A percentile compares a stretch with the other conserved stretches of the same genome.
Conservation (phyloP, 2,797 vertebrate species). For the Somateria mollissima region DNA sequence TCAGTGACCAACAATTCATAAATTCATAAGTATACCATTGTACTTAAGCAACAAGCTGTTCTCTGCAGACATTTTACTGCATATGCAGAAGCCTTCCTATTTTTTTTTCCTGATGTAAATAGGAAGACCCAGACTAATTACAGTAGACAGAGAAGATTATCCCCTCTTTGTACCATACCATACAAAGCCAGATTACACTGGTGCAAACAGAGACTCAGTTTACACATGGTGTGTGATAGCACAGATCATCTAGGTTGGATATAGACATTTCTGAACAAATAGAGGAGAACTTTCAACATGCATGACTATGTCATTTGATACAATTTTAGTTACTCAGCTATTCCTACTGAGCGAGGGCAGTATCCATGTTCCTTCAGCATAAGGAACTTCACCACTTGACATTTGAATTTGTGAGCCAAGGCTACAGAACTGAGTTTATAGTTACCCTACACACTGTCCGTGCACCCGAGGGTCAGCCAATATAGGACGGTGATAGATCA, state of each 20-base stretch:
- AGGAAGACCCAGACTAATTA: background rate
- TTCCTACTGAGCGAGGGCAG: background rate
- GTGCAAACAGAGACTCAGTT: background rate
- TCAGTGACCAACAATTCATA: background rate
- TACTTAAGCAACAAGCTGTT: background rate
- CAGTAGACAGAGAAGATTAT: background rate
- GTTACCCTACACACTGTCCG: background rate
- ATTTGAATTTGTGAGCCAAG: background rate
- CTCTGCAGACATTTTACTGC: background rate
- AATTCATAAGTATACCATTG: no score
- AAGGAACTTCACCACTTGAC: background rate
- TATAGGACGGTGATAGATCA: slow-evolving; percentile 1
- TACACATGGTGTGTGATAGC: no score
- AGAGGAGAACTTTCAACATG: background rate
- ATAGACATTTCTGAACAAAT: background rate
- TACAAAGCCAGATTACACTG: background rate
- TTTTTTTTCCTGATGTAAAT: background rate
- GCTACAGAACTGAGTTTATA: background rate
- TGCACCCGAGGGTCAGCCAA: slow-evolving; percentile 1
- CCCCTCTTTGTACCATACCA: no score
- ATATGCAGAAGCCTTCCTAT: background rate
- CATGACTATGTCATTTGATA: background rate
- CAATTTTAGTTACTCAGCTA: background rate
- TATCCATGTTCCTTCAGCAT: background rate
- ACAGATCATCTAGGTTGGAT: no score